These are phyloP conservation scores for Linurgus olivaceus DNA, from an alignment of 2,797 vertebrate genomes.

Conservation along the genomic window DNA sequence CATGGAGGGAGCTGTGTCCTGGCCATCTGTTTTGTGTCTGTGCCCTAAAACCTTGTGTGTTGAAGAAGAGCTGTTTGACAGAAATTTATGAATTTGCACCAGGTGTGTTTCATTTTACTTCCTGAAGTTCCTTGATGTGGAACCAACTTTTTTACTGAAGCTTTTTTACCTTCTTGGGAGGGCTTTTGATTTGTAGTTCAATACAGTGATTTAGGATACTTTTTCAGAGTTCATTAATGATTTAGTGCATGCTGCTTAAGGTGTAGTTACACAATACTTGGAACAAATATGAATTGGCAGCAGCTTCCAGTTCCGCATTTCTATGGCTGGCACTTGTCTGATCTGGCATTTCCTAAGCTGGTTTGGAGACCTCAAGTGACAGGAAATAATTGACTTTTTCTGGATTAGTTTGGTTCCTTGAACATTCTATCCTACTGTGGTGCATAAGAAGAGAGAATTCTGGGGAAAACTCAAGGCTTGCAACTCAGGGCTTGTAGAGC, in stretches of 20 bases:
- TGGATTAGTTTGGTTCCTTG: neutral
- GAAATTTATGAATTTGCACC: rapidly evolving
- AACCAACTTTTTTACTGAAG: neutral
- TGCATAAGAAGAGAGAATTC: neutral
- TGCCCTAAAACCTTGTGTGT: neutral
- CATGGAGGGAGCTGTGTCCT: neutral
- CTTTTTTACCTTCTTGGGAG: neutral
- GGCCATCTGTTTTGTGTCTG: rapidly evolving
- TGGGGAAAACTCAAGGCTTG: neutral
- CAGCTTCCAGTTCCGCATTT: neutral
- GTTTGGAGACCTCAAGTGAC: neutral
- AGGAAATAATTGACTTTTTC: neutral
- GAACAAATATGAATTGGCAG: neutral
- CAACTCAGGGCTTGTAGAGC: neutral
- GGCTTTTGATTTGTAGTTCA: neutral
- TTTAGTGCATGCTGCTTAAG: neutral
- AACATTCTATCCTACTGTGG: neutral
- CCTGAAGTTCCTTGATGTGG: neutral
- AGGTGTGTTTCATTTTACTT: neutral
- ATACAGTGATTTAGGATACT: neutral
- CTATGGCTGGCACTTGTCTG: neutral
- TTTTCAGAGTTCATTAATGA: neutral
- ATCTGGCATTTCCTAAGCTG: neutral
- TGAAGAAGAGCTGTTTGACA: neutral
- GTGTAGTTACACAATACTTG: neutral